These are phyloP conservation scores for Fundulus diaphanus DNA, from an alignment of 2,797 vertebrate species.

Conservation along the genomic window DNA sequence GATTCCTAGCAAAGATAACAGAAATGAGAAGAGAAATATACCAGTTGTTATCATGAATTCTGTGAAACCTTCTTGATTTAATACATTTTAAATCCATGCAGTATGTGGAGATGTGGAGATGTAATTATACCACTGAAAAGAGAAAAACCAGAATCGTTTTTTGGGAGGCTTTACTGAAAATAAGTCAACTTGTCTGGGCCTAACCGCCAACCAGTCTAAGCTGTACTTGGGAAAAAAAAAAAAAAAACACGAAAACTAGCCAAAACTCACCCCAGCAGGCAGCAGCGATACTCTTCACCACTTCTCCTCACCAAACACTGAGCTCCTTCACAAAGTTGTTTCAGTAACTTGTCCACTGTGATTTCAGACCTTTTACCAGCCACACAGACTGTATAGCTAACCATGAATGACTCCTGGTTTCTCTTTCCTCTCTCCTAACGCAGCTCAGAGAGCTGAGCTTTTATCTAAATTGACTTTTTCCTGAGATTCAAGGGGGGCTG, in stretches of 20 bases:
- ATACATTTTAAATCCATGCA: neutral
- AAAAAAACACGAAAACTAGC: neutral
- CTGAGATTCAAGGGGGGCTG: constrained; percentile 66
- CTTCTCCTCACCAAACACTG: constrained; percentile 41
- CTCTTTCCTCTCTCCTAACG: constrained; percentile 34
- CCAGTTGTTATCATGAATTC: neutral
- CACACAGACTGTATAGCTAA: constrained; percentile 34
- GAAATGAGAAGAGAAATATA: neutral
- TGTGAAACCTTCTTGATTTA: neutral
- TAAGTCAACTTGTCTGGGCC: neutral
- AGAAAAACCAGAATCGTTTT: neutral
- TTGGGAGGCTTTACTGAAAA: neutral
- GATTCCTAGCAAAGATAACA: neutral
- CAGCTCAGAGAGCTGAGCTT: constrained; percentile 38
- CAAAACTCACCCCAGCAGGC: constrained; percentile 51
- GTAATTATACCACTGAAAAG: neutral
- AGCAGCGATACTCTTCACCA: constrained; percentile 43
- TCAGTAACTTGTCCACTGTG: neutral
- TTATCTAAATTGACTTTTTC: constrained; percentile 79
- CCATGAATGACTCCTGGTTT: constrained; percentile 37
- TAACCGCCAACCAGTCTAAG: neutral
- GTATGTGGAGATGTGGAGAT: neutral
- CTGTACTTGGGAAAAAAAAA: too few relatives aligned
- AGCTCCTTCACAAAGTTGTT: constrained; percentile 14
- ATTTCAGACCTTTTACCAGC: constrained; percentile 38